Base-by-base conservation (phyloP, 2,113 vertebrate genomes). In the Crotalus viridis region DNA sequence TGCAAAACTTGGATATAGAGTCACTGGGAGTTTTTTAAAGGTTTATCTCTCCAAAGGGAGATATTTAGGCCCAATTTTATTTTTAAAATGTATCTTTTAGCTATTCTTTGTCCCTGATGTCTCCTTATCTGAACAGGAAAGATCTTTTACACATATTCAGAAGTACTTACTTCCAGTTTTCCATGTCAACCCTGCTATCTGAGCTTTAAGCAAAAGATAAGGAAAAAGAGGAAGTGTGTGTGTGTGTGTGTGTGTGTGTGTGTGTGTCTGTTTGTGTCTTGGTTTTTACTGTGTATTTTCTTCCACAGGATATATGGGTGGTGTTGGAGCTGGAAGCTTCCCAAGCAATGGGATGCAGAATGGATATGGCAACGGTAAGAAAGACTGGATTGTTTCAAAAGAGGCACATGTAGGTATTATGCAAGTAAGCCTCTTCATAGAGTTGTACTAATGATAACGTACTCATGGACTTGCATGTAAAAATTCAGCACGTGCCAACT, bases 321-420 rank as follows among this genome's bases (percentile, higher is more conserved):
- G 87, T n/a, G 15, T 24, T 89, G 92, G 92, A 54, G 90, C 64
- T 4, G 55, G 93, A 22, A 39, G 93, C n/a, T 93, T 89, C 33
- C 48, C 88, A 85, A n/a, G 46, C 87, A 89, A 46, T 15, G 90
- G 90, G 46, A 55, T 89, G 46, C 93, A 91, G 48, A 85, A 85
- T 33, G 93, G 93, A 55, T 91, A 91, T 3, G 8, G 90, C 55
- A 91, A 93, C 10, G 93, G 93, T 93, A 59, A 93, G 90, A 48
- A 33, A 21, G 22, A 33, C 26, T 26, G 7, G 74, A 39, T 81
- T 81, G 33, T 39, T 55, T 17, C 54, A 55, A 17, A 13, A 55
- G 54, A 17, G 15, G 54, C n/a, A 19, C 33, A 3, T 21, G 33
- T 81, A 81, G 19, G 3, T 81, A 39, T 17, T 39, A 21, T 39